Conservation (phyloP, 1,140 invertebrate genomes). For the Aphidius ervi region DNA sequence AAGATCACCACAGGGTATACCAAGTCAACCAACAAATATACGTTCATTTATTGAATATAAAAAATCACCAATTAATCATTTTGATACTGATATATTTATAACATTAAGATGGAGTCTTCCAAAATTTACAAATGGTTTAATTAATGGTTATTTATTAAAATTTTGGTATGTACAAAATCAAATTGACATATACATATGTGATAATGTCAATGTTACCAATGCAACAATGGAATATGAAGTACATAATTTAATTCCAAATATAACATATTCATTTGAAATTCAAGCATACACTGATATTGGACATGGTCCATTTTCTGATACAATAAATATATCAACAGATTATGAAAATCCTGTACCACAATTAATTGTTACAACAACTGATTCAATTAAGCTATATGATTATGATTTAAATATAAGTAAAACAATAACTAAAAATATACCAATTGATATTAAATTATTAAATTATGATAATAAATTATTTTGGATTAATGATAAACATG, state of each 20-base stretch:
- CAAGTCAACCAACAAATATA: conserved; percentile 65
- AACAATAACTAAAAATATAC: conserved; percentile 59
- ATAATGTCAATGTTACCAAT: conserved; percentile 32
- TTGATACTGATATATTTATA: conserved; percentile 52
- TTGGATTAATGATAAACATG: conserved; percentile 79
- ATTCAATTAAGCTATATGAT: conserved; percentile 69
- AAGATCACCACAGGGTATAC: conserved; percentile 67
- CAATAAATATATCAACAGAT: conserved; percentile 60
- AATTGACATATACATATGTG: conserved; percentile 35
- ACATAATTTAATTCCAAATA: conserved; percentile 56
- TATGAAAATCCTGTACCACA: conserved; percentile 72
- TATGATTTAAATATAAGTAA: conserved; percentile 62
- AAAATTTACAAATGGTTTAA: conserved; percentile 65
- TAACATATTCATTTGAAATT: conserved; percentile 76
- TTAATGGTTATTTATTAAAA: conserved; percentile 67
- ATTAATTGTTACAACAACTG: conserved; percentile 68
- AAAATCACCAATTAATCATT: conserved; percentile 37
- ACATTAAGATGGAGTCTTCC: conserved; percentile 76
- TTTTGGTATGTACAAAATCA: conserved; percentile 59
- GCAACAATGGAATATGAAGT: conserved; percentile 56
- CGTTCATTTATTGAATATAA: conserved; percentile 63
- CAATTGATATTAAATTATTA: conserved; percentile 61
- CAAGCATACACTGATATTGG: conserved; percentile 74
- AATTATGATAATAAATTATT: conserved; percentile 70
- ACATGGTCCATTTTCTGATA: conserved; percentile 62